phyloP scores from a whole-genome alignment of 2,888 invertebrate species.

The Eupeodes luniger region DNA sequence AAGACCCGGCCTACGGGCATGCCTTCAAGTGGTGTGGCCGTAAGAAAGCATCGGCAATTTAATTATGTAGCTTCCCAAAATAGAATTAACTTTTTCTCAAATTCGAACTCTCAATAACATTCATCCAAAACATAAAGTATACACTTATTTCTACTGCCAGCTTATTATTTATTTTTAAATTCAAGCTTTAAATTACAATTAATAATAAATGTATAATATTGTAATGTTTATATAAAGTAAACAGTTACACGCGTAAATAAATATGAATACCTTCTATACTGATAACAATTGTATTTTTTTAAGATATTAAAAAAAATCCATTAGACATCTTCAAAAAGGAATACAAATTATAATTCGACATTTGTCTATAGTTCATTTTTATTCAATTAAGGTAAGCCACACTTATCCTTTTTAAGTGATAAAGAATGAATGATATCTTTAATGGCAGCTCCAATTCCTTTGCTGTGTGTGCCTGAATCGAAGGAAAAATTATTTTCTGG shows the following conservation, averaged over 20 bases:
- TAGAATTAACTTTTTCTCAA: no score
- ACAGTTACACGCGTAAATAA: conserved; percentile 62
- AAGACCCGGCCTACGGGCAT: no score
- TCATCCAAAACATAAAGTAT: background rate
- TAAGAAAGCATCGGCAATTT: no score
- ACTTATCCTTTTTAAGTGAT: conserved; percentile 88
- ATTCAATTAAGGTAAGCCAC: conserved; percentile 81
- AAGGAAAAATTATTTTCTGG: conserved; percentile 84
- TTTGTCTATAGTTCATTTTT: background rate
- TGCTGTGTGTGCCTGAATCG: conserved; percentile 85
- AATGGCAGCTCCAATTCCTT: conserved; percentile 90
- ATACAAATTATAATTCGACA: conserved; percentile 18
- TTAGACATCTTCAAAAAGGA: conserved; percentile 21
- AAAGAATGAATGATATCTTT: conserved; percentile 92
- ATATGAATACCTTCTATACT: conserved; percentile 65
- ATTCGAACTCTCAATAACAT: background rate
- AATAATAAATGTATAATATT: conserved; percentile 50
- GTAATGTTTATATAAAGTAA: conserved; percentile 65
- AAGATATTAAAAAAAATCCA: conserved; percentile 47
- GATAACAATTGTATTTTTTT: conserved; percentile 45
- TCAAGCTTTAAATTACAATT: conserved; percentile 65
- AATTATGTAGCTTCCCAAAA: no score
- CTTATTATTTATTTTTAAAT: conserved; percentile 56
- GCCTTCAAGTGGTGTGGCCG: no score
- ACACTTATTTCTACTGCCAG: background rate